Conservation (phyloP, 2,888 invertebrate genomes). For the Zaprionus obscuricornis region DNA sequence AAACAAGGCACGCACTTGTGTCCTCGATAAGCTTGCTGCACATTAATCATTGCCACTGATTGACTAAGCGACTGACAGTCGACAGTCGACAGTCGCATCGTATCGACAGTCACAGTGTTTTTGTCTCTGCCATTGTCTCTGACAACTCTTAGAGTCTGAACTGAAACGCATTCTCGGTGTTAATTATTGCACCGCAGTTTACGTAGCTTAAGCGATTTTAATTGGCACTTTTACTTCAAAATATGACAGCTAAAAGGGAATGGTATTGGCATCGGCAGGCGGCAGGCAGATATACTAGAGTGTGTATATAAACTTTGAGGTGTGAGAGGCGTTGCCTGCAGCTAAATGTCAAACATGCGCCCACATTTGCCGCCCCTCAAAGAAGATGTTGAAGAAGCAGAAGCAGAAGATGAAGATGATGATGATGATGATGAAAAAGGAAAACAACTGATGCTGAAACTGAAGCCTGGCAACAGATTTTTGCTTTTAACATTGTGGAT, state of each 20-base stretch:
- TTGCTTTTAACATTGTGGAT: conserved; percentile 30
- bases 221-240: conserved; percentile 71
- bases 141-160: too few species aligned
- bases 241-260: conserved; percentile 57
- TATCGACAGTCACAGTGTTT: not conserved
- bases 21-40: conserved; percentile 65
- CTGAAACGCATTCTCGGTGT: conserved; percentile 48
- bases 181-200: conserved; percentile 58
- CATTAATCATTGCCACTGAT: conserved; percentile 56
- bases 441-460: not conserved
- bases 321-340: too few species aligned
- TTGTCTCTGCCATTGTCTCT: too few species aligned
- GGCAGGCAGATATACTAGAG: too few species aligned
- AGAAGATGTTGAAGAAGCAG: conserved; percentile 34
- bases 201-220: conserved; percentile 54
- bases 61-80: conserved; percentile 41
- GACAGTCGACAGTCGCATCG: too few species aligned
- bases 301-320: too few species aligned
- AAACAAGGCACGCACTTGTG: conserved; percentile 71
- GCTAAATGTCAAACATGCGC: conserved; percentile 40
- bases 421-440: too few species aligned
- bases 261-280: too few species aligned
- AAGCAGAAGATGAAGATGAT: too few species aligned
- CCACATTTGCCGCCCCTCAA: conserved; percentile 26
- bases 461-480: conserved; percentile 31